Evolutionary conservation across 1,140 invertebrate genomes (phyloP).

Genomic region (Drosophila subpulchrella): DNA sequence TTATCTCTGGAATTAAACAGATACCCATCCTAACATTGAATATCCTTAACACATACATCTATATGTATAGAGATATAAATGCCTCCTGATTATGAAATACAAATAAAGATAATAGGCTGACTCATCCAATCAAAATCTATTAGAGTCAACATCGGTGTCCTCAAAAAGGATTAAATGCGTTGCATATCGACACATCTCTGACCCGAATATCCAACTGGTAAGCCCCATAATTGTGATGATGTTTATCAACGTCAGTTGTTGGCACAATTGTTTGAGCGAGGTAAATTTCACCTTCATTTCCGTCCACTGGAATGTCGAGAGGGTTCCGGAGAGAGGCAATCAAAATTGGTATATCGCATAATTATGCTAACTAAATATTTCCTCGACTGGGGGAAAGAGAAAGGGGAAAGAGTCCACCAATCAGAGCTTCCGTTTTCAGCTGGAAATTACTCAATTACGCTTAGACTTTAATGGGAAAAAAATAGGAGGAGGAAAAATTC

Average conservation of each 20-base stretch:
- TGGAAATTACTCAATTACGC: slow-evolving; percentile 77
- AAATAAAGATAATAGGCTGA: background rate
- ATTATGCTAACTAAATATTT: slow-evolving; percentile 77
- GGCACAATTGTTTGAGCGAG: slow-evolving; percentile 51
- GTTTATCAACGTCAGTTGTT: slow-evolving; percentile 55
- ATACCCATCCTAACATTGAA: background rate
- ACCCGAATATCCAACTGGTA: slow-evolving; percentile 19
- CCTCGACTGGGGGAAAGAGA: slow-evolving; percentile 10
- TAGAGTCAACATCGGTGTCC: background rate
- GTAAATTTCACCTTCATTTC: slow-evolving; percentile 66
- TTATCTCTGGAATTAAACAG: background rate
- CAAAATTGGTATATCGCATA: slow-evolving; percentile 73
- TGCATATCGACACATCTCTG: slow-evolving; percentile 14
- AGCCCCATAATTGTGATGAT: slow-evolving; percentile 23
- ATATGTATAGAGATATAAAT: no score
- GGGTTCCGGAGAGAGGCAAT: slow-evolving; percentile 37
- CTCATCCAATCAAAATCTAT: background rate
- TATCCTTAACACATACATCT: no score
- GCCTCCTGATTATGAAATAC: background rate
- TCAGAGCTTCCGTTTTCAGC: slow-evolving; percentile 64
- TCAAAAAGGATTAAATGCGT: background rate
- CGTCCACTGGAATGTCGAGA: slow-evolving; percentile 14
- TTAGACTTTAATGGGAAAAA: slow-evolving; percentile 69
- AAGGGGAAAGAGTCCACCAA: slow-evolving; percentile 20
- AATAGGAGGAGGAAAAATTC: slow-evolving; percentile 11